A percentile compares a stretch with the other conserved stretches of the same genome.
These are phyloP conservation scores for Miichthys miiuy DNA, from an alignment of 2,797 vertebrate genomes.

Conservation along the genomic window DNA sequence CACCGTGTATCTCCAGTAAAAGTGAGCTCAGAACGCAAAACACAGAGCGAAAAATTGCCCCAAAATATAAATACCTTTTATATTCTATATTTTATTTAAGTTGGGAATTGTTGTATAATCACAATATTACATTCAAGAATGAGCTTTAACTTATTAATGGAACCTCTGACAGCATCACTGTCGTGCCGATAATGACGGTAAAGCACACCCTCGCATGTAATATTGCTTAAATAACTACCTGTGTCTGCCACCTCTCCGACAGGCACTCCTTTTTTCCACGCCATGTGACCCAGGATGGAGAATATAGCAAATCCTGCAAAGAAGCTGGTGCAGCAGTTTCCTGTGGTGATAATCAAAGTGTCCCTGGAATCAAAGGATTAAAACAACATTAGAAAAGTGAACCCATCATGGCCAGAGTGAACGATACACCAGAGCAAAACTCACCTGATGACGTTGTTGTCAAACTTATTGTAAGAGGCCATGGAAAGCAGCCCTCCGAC, in stretches of 20 bases:
- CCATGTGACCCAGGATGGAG: slow-evolving; percentile 90
- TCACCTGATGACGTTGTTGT: slow-evolving; percentile 91
- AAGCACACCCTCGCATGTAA: no score
- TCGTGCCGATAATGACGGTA: no score
- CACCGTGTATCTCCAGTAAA: no score
- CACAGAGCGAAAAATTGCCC: no score
- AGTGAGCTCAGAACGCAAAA: no score
- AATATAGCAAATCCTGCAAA: slow-evolving; percentile 90
- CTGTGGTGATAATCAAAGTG: slow-evolving; percentile 87
- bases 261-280: slow-evolving; percentile 87
- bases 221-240: slow-evolving; percentile 69
- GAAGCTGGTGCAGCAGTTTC: slow-evolving; percentile 89
- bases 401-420: background rate
- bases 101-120: no score
- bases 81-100: no score
- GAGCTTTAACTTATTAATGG: no score
- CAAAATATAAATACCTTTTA: no score
- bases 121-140: no score
- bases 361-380: slow-evolving; percentile 78
- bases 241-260: slow-evolving; percentile 87
- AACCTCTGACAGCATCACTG: no score
- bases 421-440: background rate
- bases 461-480: slow-evolving; percentile 91
- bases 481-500: slow-evolving; percentile 89
- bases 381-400: slow-evolving; percentile 4